Conservation (phyloP, 2,113 vertebrate genomes). For the Mixornis gularis region DNA sequence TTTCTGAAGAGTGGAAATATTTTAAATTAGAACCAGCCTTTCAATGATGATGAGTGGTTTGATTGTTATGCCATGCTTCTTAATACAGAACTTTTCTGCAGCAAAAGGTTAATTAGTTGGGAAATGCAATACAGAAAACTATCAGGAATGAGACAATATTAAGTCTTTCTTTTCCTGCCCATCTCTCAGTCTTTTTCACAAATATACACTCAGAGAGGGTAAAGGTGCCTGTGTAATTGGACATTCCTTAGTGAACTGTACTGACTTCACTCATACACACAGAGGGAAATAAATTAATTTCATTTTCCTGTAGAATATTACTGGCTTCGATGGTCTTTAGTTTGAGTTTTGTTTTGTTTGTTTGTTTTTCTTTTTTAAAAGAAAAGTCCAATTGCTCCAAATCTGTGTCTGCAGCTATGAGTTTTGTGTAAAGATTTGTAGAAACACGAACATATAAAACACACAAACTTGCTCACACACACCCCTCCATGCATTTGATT, state of each 20-base stretch:
- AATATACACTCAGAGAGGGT: neutral
- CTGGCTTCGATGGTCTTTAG: neutral
- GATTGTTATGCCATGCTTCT: slow-evolving; percentile 12
- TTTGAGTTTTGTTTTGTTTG: neutral
- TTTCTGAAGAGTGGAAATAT: neutral
- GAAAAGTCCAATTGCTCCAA: neutral
- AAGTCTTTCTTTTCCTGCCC: neutral
- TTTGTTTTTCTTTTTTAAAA: neutral
- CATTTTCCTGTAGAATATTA: neutral
- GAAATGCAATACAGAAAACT: slow-evolving; percentile 46
- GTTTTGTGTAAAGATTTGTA: neutral
- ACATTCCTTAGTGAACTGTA: neutral
- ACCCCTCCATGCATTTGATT: fast-evolving
- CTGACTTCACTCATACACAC: neutral
- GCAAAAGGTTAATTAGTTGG: slow-evolving; percentile 63
- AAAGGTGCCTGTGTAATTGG: slow-evolving; percentile 40
- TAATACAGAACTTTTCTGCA: slow-evolving; percentile 37
- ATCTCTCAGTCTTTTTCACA: neutral
- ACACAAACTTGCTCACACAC: neutral
- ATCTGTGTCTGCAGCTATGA: neutral
- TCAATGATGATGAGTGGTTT: slow-evolving; percentile 8
- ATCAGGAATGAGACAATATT: slow-evolving; percentile 9
- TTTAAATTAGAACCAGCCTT: slow-evolving; percentile 14
- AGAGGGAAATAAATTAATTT: slow-evolving; percentile 22
- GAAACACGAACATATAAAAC: neutral